Base-by-base conservation (phyloP, 2,888 invertebrate species). In the Euzophera pinguis region DNA sequence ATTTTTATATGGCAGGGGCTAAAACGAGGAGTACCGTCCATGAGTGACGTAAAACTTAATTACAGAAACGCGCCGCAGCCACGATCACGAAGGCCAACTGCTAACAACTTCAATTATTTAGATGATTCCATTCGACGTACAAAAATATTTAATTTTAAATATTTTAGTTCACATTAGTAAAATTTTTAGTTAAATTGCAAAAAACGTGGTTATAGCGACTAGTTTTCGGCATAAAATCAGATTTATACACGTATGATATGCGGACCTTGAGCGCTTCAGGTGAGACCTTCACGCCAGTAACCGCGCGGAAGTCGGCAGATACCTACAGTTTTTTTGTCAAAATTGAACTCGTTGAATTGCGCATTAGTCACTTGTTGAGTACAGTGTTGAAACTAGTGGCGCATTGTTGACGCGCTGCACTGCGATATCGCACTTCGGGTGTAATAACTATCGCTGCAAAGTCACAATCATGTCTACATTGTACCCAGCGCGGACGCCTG, bases 251-350 rank as follows among this genome's bases (percentile, higher is more conserved):
- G 81, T 87, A 87, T 83, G 86, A 84, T 89, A 82, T 82, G 79
- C 81, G 78, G 84, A 90, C 89, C 89, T 89, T 90, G 89, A 88
- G 84, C 81, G 73, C 78, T 77, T 73, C 76, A 75, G 79, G 81
- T 76, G 81, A 88, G 89, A 87, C 89, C 89, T 89, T 89, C 88
- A 81, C 84, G 85, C 78, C 79, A 73, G 89, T 90, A 88, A 89
- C 89, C 81, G 89, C 87, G 89, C 89, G 89, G 89, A 90, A 90
- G 87, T 88, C 75, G 85, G 72, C 83, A 79, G 78, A 77, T 79
- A 79, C 70, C 57, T 60, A 59, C 57, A 72, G 81, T 86, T 84
- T 78, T 38, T 90, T 89, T 87, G 86, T 84, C 80, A 84, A 85
- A 84, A 82, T 84, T 74, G 81, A 79, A 79, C 84, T 86, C 73